Evolutionary conservation across 92 coral and sea anemone genomes (phyloP).

Genomic region (Porites cylindrica): DNA sequence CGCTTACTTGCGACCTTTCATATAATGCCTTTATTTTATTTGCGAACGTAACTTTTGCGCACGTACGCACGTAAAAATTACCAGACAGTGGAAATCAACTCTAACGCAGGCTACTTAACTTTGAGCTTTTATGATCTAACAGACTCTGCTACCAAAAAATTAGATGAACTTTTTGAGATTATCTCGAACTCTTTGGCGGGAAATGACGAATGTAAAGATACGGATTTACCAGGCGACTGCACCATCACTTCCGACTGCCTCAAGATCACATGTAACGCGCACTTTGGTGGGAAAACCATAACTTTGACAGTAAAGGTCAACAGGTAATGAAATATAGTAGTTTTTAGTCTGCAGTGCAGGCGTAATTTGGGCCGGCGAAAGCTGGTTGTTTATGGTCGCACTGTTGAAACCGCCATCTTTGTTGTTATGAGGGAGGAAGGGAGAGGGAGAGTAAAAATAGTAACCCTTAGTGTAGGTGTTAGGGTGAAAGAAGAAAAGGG

Average conservation of each 20-base stretch:
- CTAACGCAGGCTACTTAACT: background rate
- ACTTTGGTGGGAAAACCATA: background rate
- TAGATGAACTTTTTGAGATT: constrained; percentile 22
- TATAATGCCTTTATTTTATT: no score
- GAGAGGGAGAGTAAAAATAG: no score
- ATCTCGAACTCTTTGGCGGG: constrained; percentile 48
- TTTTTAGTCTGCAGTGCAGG: background rate
- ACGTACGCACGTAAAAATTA: no score
- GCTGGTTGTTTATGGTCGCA: background rate
- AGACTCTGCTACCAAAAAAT: constrained; percentile 25
- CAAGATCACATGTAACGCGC: constrained; percentile 27
- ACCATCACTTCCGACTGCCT: constrained; percentile 49
- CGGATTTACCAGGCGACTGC: constrained; percentile 48
- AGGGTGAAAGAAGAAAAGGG: no score
- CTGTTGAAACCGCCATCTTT: background rate
- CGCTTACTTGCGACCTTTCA: no score
- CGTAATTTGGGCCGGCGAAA: no score
- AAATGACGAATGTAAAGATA: constrained; percentile 43
- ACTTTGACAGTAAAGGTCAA: constrained; percentile 6
- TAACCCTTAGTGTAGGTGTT: no score
- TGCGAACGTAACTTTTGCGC: no score
- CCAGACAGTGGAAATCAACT: no score
- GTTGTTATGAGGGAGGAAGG: no score
- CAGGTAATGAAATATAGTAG: constrained; percentile 2
- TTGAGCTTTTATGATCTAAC: background rate